Conservation (phyloP, 2,888 invertebrate genomes). For the Ceratothoa steindachneri region DNA sequence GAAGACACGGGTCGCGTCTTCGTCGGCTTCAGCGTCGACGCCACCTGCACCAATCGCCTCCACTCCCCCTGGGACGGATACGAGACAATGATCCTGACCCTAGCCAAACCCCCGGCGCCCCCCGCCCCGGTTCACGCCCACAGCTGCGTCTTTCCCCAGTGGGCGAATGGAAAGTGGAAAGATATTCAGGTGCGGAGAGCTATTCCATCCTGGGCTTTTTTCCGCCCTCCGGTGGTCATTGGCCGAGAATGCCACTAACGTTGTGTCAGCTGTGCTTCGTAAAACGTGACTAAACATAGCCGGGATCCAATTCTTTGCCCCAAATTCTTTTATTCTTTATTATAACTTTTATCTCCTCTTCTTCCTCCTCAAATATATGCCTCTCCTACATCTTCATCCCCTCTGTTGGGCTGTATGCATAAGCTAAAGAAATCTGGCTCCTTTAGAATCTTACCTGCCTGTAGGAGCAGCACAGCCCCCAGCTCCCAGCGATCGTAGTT, state of each 20-base stretch:
- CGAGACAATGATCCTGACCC: slow-evolving; percentile 59
- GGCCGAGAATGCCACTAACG: no score
- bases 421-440: no score
- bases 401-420: no score
- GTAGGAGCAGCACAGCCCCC: no score
- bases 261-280: no score
- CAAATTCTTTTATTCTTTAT: background rate
- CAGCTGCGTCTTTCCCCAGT: slow-evolving; percentile 59
- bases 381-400: background rate
- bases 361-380: background rate
- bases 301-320: no score
- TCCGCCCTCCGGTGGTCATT: slow-evolving; percentile 56
- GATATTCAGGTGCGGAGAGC: slow-evolving; percentile 57
- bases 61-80: slow-evolving; percentile 59
- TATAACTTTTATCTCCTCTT: background rate
- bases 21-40: slow-evolving; percentile 63
- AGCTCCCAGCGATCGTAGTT: no score
- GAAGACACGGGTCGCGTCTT: slow-evolving; percentile 58
- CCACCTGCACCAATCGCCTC: slow-evolving; percentile 61
- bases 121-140: slow-evolving; percentile 50
- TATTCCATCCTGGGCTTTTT: slow-evolving; percentile 57
- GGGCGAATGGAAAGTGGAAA: slow-evolving; percentile 64
- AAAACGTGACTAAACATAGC: no score
- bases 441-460: no score
- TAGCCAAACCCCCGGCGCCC: slow-evolving; percentile 52